These are phyloP conservation scores for Drosophila trichaetosa DNA, from an alignment of 2,888 invertebrate genomes.

Conservation along the genomic window DNA sequence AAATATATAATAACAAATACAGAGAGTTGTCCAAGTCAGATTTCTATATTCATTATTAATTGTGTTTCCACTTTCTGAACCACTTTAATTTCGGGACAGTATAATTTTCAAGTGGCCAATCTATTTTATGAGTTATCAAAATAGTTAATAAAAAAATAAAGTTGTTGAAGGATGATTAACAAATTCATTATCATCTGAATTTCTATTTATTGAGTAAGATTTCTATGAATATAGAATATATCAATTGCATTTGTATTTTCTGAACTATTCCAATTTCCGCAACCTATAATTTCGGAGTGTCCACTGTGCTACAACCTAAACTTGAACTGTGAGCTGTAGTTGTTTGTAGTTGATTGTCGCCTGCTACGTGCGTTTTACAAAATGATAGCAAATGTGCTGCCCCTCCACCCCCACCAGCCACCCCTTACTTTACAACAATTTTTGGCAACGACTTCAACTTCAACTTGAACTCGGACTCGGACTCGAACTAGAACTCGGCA, in stretches of 20 bases:
- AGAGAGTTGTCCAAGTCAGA: not conserved
- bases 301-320: constrained; percentile 17
- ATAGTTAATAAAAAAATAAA: not conserved
- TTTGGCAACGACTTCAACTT: constrained; percentile 28
- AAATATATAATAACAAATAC: not conserved
- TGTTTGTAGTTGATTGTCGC: constrained; percentile 20
- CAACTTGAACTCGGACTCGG: constrained; percentile 45
- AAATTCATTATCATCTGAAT: not conserved
- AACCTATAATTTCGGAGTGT: not conserved
- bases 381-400: constrained; percentile 42
- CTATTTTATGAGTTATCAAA: not conserved
- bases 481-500: constrained; percentile 58
- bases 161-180: rapidly evolving
- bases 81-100: not conserved
- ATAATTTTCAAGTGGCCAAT: not conserved
- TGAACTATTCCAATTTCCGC: not conserved
- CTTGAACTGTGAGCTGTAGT: constrained; percentile 33
- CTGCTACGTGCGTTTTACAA: constrained; percentile 49
- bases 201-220: not conserved
- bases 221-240: too few relatives aligned
- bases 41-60: not conserved
- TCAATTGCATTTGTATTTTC: not conserved
- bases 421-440: constrained; percentile 2
- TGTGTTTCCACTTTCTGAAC: not conserved
- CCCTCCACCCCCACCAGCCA: too few relatives aligned